These are phyloP conservation scores for Ciconia boyciana DNA, from an alignment of 2,113 vertebrate genomes.

Conservation along the genomic window DNA sequence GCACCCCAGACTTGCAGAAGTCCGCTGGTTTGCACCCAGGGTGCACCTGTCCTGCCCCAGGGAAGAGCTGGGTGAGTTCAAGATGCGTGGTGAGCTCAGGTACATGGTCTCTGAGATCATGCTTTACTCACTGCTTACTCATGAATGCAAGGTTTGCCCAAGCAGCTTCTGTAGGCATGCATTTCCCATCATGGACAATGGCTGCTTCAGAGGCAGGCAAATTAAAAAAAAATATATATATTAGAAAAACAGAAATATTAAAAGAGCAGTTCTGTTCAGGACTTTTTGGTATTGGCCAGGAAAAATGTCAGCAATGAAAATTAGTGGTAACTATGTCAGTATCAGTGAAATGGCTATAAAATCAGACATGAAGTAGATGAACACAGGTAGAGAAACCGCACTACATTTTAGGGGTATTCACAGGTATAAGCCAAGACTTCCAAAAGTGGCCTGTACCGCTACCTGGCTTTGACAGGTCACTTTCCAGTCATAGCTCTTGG, in stretches of 20 bases:
- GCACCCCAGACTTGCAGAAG: background rate
- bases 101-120: background rate
- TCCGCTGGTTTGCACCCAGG: background rate
- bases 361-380: fast-evolving
- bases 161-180: fast-evolving
- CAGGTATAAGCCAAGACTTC: background rate
- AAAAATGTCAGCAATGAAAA: background rate
- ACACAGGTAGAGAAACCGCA: background rate
- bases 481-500: background rate
- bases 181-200: background rate
- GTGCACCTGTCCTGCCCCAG: background rate
- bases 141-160: background rate
- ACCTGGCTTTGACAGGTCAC: background rate
- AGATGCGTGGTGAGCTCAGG: background rate
- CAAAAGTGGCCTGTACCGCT: background rate
- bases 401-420: fast-evolving
- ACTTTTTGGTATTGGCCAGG: background rate
- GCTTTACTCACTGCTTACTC: conserved; percentile 40
- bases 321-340: fast-evolving
- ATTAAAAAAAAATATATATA: background rate
- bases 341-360: fast-evolving
- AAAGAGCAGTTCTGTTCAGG: fast-evolving
- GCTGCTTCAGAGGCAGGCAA: background rate
- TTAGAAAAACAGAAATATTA: fast-evolving
- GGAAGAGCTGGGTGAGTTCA: background rate